Conservation (phyloP, 2,888 invertebrate genomes). For the Agrochola lychnidis region DNA sequence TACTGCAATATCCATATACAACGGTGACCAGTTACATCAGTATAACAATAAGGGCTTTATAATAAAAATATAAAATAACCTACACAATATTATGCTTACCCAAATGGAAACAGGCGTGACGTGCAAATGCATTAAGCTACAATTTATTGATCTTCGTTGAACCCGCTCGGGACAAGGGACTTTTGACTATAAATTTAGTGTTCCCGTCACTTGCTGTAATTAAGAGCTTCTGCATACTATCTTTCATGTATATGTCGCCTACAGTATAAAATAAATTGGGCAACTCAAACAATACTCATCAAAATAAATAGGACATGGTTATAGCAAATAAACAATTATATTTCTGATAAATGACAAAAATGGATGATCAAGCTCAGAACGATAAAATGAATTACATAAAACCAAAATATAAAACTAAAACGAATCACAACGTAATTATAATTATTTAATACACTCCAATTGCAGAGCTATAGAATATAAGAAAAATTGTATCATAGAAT, state of each 20-base stretch:
- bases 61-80: not conserved
- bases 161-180: constrained; percentile 46
- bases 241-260: constrained; percentile 13
- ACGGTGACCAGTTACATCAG: not conserved
- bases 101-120: not conserved
- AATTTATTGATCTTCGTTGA: constrained; percentile 48
- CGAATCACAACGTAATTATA: not conserved
- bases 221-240: constrained; percentile 42
- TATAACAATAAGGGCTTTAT: not conserved
- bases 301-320: not conserved
- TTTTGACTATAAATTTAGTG: constrained; percentile 57
- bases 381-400: not conserved
- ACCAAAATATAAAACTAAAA: not conserved
- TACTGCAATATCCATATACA: not conserved
- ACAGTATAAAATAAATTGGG: not conserved
- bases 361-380: not conserved
- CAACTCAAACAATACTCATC: not conserved
- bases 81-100: not conserved
- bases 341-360: not conserved
- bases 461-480: not conserved
- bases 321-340: too few species aligned
- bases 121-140: constrained; percentile 61
- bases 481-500: not conserved
- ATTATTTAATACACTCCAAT: not conserved
- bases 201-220: constrained; percentile 52